Evolutionary conservation across 2,888 invertebrate species (phyloP), one percentile per base, ranked within the genome.

Genomic region (Drosophila atroscutellata): DNA sequence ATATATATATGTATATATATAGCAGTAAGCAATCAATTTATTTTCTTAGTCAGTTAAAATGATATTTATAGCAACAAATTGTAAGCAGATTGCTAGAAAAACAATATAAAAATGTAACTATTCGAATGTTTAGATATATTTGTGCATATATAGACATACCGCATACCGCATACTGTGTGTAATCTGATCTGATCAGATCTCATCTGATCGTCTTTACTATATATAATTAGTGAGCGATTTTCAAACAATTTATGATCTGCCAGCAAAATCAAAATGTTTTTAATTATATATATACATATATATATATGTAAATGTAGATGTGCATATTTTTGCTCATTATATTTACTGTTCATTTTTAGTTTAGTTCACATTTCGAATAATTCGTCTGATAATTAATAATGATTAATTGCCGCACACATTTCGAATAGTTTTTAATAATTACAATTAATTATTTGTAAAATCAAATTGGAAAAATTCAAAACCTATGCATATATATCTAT

Each of bases 351-450:
- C 11, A 20, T 42, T 20, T 42, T 11, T 6, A 20, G 13, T 11
- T 42, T 20, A 20, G 39, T 42, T 42, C 45, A 24, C 45, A 24
- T 45, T 24, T 20, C 45, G 24, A 15, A 15, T 24, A 24, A 4
- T 24, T 45, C 45, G 45, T 8, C 20, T 20, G 45, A 30, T 54
- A 37, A 36, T 49, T 39, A 26, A 36, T 42, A 20, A 32, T 20
- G 28, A 39, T 26, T 39, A 37, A 50, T 50, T 77, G 73, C 50
- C 72, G 73, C 72, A 49, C 56, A 71, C 39, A 45, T 52, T 42
- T 54, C 37, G 32, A 36, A 71, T 57, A 49, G 11, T 68, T 57
- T 57, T 42, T 24, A 30, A n/a, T 32, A 36, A 66, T 37, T 72
- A 24, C 3, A 1, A 49, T 26, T 49, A 61, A 42, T 54, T 50